These are phyloP conservation scores for Odontocerum albicorne DNA, from an alignment of 2,888 invertebrate genomes.

Conservation along the genomic window DNA sequence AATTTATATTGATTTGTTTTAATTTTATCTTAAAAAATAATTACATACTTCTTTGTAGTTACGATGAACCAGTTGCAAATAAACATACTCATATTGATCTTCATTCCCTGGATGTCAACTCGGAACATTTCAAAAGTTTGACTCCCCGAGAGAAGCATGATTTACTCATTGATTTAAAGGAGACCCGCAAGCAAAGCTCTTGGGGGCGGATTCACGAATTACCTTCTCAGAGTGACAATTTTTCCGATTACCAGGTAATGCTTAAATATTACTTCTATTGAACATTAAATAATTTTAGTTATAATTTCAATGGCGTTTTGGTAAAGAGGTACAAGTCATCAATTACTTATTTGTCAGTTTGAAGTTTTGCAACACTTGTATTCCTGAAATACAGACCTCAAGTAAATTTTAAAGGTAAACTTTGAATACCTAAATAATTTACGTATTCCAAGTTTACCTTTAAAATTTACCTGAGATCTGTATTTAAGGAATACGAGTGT, in stretches of 20 bases:
- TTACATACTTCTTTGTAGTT: no score
- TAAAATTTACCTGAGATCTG: no score
- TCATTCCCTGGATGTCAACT: constrained; percentile 78
- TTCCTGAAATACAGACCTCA: no score
- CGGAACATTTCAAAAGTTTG: constrained; percentile 75
- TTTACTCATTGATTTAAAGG: constrained; percentile 86
- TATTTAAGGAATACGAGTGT: no score
- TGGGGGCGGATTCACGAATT: constrained; percentile 85
- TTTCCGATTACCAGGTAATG: constrained; percentile 61
- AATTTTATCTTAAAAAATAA: no score
- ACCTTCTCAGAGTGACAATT: constrained; percentile 73
- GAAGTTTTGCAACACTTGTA: no score
- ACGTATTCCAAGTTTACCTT: no score
- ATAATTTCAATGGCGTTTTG: not conserved
- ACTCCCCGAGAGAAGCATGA: constrained; percentile 92
- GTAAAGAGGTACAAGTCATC: no score
- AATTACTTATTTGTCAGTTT: no score
- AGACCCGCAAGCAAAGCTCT: constrained; percentile 86
- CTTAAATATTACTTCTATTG: not conserved
- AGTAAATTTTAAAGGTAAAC: no score
- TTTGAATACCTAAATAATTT: no score
- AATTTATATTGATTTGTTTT: no score
- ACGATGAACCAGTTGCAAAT: constrained; percentile 36
- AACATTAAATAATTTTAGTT: not conserved
- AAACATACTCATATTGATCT: constrained; percentile 55